phyloP scores from a whole-genome alignment of 2,113 vertebrate species.

The Parotia lawesii region DNA sequence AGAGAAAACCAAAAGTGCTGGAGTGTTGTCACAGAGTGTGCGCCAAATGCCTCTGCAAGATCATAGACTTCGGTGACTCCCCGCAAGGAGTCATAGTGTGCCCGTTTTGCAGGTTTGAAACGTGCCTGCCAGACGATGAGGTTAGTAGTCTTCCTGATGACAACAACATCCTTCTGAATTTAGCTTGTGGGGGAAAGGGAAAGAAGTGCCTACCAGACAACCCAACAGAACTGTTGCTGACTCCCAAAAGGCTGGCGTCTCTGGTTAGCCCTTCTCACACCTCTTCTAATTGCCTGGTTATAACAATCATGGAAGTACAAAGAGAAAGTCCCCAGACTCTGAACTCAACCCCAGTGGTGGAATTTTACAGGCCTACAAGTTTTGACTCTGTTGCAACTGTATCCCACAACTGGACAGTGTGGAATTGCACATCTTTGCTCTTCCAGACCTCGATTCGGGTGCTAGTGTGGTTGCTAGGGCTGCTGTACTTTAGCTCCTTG shows the following conservation, averaged over 20 bases:
- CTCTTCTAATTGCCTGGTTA: conserved; percentile 88
- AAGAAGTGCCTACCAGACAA: conserved; percentile 79
- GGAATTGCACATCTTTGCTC: conserved; percentile 87
- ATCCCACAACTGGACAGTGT: conserved; percentile 85
- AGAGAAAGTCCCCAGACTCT: conserved; percentile 68
- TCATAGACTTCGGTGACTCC: conserved; percentile 87
- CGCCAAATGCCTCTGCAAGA: conserved; percentile 89
- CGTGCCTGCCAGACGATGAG: conserved; percentile 78
- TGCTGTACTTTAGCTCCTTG: conserved; percentile 92
- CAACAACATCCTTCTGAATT: conserved; percentile 82
- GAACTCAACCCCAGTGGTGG: conserved; percentile 68
- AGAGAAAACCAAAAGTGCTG: conserved; percentile 87
- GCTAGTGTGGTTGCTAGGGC: conserved; percentile 88
- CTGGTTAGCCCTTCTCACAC: conserved; percentile 79
- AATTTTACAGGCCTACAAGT: conserved; percentile 81
- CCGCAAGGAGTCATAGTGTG: conserved; percentile 85
- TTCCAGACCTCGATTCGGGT: conserved; percentile 87
- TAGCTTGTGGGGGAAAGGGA: conserved; percentile 80
- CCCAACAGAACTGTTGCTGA: conserved; percentile 84
- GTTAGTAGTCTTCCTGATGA: conserved; percentile 87
- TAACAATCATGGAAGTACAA: conserved; percentile 94
- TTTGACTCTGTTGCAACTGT: conserved; percentile 87
- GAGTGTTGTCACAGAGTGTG: conserved; percentile 90
- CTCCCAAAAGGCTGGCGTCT: conserved; percentile 81
- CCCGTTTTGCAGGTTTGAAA: conserved; percentile 90